Evolutionary conservation across 35 echinoderm and acorn worm species (phyloP).

Genomic region (Diadema setosum): DNA sequence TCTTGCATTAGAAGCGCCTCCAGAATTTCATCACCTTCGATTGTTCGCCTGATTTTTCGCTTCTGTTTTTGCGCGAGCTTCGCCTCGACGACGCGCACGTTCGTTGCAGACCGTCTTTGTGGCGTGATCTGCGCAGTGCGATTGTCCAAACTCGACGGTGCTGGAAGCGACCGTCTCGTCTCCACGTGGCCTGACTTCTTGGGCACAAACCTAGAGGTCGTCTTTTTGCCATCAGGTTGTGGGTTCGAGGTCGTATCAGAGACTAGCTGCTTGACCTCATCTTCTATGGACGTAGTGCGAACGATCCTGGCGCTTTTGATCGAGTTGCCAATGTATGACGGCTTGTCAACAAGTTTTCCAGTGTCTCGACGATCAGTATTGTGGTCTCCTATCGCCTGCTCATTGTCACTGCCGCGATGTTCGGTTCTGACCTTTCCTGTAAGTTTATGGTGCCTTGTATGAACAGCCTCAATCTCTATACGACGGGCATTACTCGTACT

Average conservation of each 20-base stretch:
- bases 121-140: not conserved
- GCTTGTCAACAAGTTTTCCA: not conserved
- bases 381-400: not conserved
- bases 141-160: not conserved
- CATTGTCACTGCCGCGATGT: too few relatives aligned
- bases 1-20: not conserved
- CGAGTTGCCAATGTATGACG: not conserved
- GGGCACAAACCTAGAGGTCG: not conserved
- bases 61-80: slow-evolving; percentile 21
- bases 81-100: slow-evolving; percentile 21
- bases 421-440: too few relatives aligned
- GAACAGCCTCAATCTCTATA: too few relatives aligned
- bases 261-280: not conserved
- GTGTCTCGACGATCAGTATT: not conserved
- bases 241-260: not conserved
- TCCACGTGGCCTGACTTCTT: not conserved
- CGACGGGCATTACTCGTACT: too few relatives aligned
- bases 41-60: slow-evolving; percentile 4
- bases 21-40: not conserved
- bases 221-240: not conserved
- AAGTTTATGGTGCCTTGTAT: too few relatives aligned
- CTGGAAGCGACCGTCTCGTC: not conserved
- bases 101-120: slow-evolving; percentile 22
- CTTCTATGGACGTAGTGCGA: not conserved
- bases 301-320: not conserved